Evolutionary conservation across 2,113 vertebrate species (phyloP).

Genomic region (Chelonoidis abingdonii): DNA sequence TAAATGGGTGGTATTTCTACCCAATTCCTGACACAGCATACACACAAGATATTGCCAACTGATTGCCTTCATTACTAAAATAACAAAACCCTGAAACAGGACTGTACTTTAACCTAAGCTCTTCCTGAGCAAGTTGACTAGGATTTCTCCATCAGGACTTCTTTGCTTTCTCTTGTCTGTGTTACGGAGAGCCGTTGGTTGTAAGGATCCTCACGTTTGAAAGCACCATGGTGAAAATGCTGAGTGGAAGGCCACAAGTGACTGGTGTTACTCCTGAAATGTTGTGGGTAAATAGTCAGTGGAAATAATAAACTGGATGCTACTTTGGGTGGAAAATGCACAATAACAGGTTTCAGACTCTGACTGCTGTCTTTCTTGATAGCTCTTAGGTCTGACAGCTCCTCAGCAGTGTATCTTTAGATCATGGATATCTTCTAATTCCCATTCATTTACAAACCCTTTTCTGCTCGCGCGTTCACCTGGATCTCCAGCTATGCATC

Average conservation of each 20-base stretch:
- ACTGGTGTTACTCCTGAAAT: neutral
- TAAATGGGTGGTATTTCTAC: neutral
- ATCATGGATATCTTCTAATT: neutral
- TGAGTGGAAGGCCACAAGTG: neutral
- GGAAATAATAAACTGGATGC: neutral
- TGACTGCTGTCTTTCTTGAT: neutral
- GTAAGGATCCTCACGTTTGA: neutral
- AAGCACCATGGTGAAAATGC: neutral
- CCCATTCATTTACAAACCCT: too few species aligned
- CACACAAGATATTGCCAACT: neutral
- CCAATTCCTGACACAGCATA: neutral
- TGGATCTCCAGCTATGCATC: neutral
- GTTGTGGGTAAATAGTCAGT: neutral
- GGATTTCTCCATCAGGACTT: neutral
- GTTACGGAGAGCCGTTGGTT: neutral
- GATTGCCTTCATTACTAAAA: neutral
- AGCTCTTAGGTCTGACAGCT: neutral
- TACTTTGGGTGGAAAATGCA: neutral
- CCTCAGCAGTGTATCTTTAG: neutral
- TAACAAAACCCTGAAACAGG: neutral
- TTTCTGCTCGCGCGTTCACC: neutral
- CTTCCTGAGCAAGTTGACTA: neutral
- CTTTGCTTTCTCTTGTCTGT: neutral
- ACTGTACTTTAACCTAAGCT: neutral
- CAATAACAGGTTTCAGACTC: neutral